These are phyloP conservation scores for Mohoua ochrocephala DNA, from an alignment of 2,113 vertebrate species.

Conservation along the genomic window DNA sequence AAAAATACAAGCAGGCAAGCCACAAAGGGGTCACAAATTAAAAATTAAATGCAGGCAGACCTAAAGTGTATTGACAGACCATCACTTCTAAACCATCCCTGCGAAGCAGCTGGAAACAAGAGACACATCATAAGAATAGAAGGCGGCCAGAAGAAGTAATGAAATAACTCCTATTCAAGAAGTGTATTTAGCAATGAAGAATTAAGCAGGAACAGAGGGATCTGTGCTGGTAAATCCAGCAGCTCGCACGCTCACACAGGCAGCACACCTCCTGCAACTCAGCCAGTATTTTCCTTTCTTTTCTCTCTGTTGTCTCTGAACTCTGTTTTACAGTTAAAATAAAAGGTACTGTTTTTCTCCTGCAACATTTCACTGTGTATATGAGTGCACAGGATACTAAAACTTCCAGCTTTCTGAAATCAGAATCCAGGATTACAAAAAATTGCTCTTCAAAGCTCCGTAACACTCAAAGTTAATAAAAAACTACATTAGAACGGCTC, in stretches of 20 bases:
- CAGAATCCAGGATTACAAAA: not conserved
- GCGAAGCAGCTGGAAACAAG: not conserved
- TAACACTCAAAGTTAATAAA: slow-evolving; percentile 30
- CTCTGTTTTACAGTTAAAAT: not conserved
- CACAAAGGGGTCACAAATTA: slow-evolving; percentile 54
- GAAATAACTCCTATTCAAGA: not conserved
- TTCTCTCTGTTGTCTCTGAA: not conserved
- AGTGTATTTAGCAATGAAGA: not conserved
- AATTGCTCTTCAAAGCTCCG: not conserved
- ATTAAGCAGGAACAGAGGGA: not conserved
- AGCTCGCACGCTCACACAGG: not conserved
- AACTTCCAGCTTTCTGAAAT: not conserved
- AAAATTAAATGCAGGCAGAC: slow-evolving; percentile 60
- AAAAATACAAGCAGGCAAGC: slow-evolving; percentile 63
- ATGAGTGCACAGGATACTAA: not conserved
- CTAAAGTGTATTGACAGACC: slow-evolving; percentile 48
- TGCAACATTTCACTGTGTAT: not conserved
- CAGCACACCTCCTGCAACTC: not conserved
- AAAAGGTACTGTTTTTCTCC: not conserved
- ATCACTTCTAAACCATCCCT: not conserved
- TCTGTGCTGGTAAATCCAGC: not conserved
- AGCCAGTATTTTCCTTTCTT: not conserved
- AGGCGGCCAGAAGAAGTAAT: not conserved
- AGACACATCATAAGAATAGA: not conserved
- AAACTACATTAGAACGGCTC: slow-evolving; percentile 20